Conservation (phyloP, 23 tunicate genomes). For the Ascidia mentula region DNA sequence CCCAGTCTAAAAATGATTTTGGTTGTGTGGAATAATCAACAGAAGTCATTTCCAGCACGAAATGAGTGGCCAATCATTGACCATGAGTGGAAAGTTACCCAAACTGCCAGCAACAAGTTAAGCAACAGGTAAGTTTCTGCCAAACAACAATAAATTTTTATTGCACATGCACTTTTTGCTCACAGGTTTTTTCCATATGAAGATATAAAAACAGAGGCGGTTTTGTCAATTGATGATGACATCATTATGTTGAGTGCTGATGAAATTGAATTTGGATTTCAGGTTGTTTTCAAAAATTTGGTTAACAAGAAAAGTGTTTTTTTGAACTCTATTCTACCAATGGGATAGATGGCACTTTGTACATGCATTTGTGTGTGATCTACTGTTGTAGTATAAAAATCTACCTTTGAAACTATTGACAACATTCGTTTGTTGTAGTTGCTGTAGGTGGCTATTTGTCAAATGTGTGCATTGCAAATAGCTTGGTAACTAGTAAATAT, state of each 20-base stretch:
- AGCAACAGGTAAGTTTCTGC: constrained; percentile 81
- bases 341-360: too few species aligned
- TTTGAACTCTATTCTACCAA: too few species aligned
- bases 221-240: constrained; percentile 95
- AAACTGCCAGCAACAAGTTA: constrained; percentile 60
- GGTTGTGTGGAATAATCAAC: constrained; percentile 95
- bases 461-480: too few species aligned
- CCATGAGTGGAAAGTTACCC: constrained; percentile 65
- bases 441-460: too few species aligned
- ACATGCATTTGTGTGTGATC: too few species aligned
- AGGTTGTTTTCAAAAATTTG: constrained; percentile 16
- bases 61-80: constrained; percentile 75
- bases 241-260: constrained; percentile 92
- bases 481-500: too few species aligned
- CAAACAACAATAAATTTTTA: too few species aligned
- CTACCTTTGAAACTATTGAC: too few species aligned
- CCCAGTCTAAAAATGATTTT: constrained; percentile 68
- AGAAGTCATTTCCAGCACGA: constrained; percentile 64
- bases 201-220: constrained; percentile 92
- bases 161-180: too few species aligned
- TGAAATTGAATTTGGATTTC: constrained; percentile 96
- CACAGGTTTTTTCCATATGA: constrained; percentile 74
- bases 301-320: too few species aligned
- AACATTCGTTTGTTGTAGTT: too few species aligned
- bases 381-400: too few species aligned